Conservation (phyloP, 2,797 vertebrate species). For the Poecilia picta region DNA sequence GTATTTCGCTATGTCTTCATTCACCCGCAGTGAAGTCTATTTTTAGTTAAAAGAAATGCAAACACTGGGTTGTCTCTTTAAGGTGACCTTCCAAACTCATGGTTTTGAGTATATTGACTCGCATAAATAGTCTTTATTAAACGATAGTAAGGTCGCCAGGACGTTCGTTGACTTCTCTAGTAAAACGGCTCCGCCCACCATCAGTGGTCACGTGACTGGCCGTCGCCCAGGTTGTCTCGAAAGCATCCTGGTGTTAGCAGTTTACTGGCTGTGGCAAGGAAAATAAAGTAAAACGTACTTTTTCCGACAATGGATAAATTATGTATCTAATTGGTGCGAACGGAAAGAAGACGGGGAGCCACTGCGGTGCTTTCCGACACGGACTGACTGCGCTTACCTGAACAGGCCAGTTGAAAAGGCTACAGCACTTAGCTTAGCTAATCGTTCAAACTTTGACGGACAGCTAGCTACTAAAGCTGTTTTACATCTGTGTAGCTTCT, state of each 20-base stretch:
- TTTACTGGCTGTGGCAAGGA: constrained; percentile 39
- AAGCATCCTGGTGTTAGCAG: constrained; percentile 74
- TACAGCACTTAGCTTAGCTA: constrained; percentile 63
- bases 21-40: neutral
- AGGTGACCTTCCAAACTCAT: neutral
- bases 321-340: constrained; percentile 13
- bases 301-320: constrained; percentile 10
- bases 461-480: constrained; percentile 33
- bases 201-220: constrained; percentile 65
- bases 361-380: constrained; percentile 12
- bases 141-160: neutral
- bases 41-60: neutral
- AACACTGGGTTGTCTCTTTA: neutral
- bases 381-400: constrained; percentile 23
- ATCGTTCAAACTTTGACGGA: constrained; percentile 74
- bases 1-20: neutral
- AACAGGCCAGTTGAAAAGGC: constrained; percentile 42
- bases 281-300: constrained; percentile 22
- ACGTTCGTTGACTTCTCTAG: neutral
- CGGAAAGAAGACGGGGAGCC: constrained; percentile 29
- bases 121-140: neutral
- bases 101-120: neutral
- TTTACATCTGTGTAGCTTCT: constrained; percentile 20
- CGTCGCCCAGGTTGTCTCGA: constrained; percentile 75
- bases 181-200: constrained; percentile 55